Base-by-base conservation (phyloP, 2,888 invertebrate genomes). In the Endotricha flammealis region DNA sequence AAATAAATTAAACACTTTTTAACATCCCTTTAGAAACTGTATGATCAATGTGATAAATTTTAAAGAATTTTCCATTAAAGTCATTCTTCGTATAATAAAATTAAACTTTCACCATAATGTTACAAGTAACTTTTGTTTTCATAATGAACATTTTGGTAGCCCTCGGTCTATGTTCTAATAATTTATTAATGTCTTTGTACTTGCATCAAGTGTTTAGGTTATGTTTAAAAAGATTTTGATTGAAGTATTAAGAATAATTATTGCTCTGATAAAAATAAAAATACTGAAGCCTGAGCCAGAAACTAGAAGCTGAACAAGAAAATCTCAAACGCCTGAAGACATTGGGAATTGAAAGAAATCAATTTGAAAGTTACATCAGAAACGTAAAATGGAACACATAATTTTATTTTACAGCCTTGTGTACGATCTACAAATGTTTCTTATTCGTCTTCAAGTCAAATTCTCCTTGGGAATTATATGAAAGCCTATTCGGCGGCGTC, bases 401-500 rank as follows among this genome's bases (percentile, higher is more conserved):
- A 48, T 58, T 53, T 53, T 46, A 48, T 48, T 63, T 59, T 50
- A 62, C 53, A 47, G 43, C 46, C 49, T 39, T 39, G 36, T 42
- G 44, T 46, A 55, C 49, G 46, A 50, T 45, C 45, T 50, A 46
- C 50, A 54, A 57, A 63, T 62, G 57, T 56, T 59, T 50, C 50
- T 48, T 57, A 63, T 61, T 57, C 56, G 51, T 58, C 53, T 57
- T 51, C 50, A 50, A 53, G 52, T 59, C 57, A 60, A 55, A 62
- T 55, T 62, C 57, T 44, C 45, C 47, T 42, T 44, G 42, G 45
- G 51, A 61, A 67, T 65, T 64, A 67, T 53, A 59, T 50, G 53
- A 51, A 54, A 53, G 51, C 49, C 50, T 63, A 60, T 56, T 50
- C 53, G 39, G 49, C 36, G 41, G 37, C 37, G 50, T 53, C 63